Evolutionary conservation across 2,797 vertebrate genomes (phyloP), one percentile per base, ranked within the genome.

Genomic region (Anguilla obscura): DNA sequence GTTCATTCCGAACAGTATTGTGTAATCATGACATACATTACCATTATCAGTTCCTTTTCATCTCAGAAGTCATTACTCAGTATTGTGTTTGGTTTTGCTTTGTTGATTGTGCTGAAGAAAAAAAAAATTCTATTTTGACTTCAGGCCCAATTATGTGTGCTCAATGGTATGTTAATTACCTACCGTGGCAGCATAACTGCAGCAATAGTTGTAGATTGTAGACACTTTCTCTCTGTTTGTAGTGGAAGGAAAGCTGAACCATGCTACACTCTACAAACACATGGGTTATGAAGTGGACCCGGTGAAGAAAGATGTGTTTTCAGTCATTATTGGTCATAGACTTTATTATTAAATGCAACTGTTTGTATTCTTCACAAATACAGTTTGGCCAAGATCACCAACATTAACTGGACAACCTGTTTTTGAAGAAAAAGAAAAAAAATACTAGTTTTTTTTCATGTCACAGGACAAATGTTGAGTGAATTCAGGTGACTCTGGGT

Each of bases 271-370:
- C 63, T 27, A n/a, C 63, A n/a, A 69, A 69, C 58, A 63, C 60
- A 63, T 27, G 24, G n/a, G 63, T 69, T 76, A 33, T 12, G 27
- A 36, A 12, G 14, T 36, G 33, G 74, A 33, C 30, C 36, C 16
- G 18, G 3, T 79, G 74, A 79, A 18, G 30, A 92, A 94, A 93
- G 89, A 88, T 63, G 14, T 27, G 7, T 69, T n/a, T 69, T 69
- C n/a, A n/a, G 63, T 69, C n/a, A 69, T 27, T 10, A 27, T 69
- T 69, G n/a, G 7, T 69, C 63, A 6, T 27, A n/a, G 63, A 69
- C n/a, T 69, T 69, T 69, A n/a, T 0, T 69, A 69, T 27, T 27
- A 69, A n/a, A 69, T 27, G 24, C 24, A 69, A 27, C 63, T 69
- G 9, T 69, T 69, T 69, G 24, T 69, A 69, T 69, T 69, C 63